These are phyloP conservation scores for Eristalinus aeneus DNA, from an alignment of 2,888 invertebrate genomes.

Conservation along the genomic window DNA sequence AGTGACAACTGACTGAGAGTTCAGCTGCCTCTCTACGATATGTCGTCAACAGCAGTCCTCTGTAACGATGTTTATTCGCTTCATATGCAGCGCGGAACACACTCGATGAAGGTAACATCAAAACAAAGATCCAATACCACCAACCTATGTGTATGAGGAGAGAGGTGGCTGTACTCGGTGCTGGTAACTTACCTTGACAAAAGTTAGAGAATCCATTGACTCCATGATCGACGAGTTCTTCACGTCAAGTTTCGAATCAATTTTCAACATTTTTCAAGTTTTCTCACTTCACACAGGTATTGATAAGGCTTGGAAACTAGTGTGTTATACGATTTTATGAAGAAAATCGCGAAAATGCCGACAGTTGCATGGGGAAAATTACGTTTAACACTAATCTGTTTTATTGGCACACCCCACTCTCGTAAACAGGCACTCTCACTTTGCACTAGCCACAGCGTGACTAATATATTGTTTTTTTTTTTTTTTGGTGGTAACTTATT, in stretches of 20 bases:
- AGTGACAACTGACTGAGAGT: constrained; percentile 2
- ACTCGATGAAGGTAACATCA: constrained; percentile 20
- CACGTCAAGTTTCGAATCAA: constrained; percentile 45
- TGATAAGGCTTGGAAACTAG: not conserved
- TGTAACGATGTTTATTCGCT: not conserved
- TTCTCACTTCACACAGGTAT: not conserved
- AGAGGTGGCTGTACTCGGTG: constrained; percentile 19
- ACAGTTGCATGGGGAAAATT: constrained; percentile 24
- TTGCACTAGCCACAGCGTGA: not conserved
- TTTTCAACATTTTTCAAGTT: constrained; percentile 41
- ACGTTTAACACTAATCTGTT: not conserved
- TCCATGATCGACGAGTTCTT: constrained; percentile 77
- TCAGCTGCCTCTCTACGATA: not conserved
- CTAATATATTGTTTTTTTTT: not conserved
- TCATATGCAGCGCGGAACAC: not conserved
- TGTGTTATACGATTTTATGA: not conserved
- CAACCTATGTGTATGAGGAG: not conserved
- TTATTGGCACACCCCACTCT: constrained; percentile 42
- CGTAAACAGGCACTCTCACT: constrained; percentile 22
- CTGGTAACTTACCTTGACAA: constrained; percentile 75
- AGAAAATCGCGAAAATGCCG: constrained; percentile 19
- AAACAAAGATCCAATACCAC: not conserved
- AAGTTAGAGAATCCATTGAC: constrained; percentile 75
- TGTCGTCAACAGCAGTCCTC: not conserved
- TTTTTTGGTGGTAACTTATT: not conserved